These are phyloP conservation scores for Papilio demoleus DNA, from an alignment of 2,888 invertebrate species.

Conservation along the genomic window DNA sequence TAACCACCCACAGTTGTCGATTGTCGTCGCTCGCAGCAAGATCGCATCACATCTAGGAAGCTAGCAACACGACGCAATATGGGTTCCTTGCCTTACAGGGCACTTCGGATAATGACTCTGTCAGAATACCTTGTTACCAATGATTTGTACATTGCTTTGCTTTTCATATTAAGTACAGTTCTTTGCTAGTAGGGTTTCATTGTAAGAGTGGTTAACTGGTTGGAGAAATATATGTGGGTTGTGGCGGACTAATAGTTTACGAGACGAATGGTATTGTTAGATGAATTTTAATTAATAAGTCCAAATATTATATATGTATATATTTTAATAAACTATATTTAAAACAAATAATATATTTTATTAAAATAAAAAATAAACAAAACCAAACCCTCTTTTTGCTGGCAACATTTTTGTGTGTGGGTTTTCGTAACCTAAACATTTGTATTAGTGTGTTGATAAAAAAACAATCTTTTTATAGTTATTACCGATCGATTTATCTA, in stretches of 20 bases:
- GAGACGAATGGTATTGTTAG: no score
- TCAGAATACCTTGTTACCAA: conserved; percentile 21
- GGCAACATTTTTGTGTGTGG: no score
- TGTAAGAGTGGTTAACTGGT: not conserved
- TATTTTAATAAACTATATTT: no score
- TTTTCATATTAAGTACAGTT: conserved; percentile 17
- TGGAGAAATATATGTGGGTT: conserved; percentile 2
- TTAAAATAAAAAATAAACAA: no score
- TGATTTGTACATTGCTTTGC: conserved; percentile 27
- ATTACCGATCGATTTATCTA: not conserved
- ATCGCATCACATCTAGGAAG: conserved; percentile 24
- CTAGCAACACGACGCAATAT: conserved; percentile 19
- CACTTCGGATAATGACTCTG: conserved; percentile 31
- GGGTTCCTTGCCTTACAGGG: conserved; percentile 29
- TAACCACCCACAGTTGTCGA: conserved; percentile 36
- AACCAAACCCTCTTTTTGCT: no score
- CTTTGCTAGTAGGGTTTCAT: not conserved
- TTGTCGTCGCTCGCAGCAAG: conserved; percentile 22
- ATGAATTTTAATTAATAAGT: no score
- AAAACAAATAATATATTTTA: no score
- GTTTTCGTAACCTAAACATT: not conserved
- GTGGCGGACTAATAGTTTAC: no score
- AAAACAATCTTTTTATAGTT: not conserved
- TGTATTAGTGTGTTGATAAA: not conserved
- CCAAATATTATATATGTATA: no score